These are phyloP conservation scores for Pogonocherus hispidulus DNA, from an alignment of 2,888 invertebrate genomes.

Conservation along the genomic window DNA sequence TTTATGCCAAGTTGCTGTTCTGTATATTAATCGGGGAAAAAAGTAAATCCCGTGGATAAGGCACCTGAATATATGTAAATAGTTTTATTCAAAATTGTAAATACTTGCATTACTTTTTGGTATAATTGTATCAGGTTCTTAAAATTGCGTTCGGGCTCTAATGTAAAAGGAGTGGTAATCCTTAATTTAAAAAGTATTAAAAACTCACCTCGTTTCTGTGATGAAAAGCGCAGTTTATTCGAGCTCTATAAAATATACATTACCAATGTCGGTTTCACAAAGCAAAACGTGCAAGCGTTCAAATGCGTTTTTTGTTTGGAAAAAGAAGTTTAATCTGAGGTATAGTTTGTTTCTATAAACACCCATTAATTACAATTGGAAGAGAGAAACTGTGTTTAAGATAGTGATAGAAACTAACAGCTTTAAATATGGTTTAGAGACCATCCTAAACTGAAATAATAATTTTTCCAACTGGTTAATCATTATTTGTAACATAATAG, in stretches of 20 bases:
- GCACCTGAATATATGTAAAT: too few relatives aligned
- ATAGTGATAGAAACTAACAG: too few relatives aligned
- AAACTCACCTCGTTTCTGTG: background rate
- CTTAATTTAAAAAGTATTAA: conserved; percentile 18
- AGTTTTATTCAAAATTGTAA: too few relatives aligned
- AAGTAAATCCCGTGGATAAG: too few relatives aligned
- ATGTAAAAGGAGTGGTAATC: conserved; percentile 6
- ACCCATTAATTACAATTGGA: background rate
- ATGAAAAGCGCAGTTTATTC: conserved; percentile 27
- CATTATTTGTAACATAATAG: too few relatives aligned
- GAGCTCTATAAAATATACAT: conserved; percentile 14
- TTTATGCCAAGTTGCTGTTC: too few relatives aligned
- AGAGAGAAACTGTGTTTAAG: too few relatives aligned
- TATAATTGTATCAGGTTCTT: background rate
- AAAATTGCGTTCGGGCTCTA: conserved; percentile 10
- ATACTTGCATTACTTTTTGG: background rate
- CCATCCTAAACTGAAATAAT: too few relatives aligned
- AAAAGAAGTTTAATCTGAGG: conserved; percentile 9
- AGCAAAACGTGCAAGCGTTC: background rate
- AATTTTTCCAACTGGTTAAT: too few relatives aligned
- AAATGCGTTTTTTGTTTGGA: conserved; percentile 16
- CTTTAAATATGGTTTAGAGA: too few relatives aligned
- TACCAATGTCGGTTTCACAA: conserved; percentile 16
- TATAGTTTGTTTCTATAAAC: background rate
- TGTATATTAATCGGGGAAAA: too few relatives aligned